Conservation (phyloP, 2,797 vertebrate species). For the Scarus forsteni region DNA sequence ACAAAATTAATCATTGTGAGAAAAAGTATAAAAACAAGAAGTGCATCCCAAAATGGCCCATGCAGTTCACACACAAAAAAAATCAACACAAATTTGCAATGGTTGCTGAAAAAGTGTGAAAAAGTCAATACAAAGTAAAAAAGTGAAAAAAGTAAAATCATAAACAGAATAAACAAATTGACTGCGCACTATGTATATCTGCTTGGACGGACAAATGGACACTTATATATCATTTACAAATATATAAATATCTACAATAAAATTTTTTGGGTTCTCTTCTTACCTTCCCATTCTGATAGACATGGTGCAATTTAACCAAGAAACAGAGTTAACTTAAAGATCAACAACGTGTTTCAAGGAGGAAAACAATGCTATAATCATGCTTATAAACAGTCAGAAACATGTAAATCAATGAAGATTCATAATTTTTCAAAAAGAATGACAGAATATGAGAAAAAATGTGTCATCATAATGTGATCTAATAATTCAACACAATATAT, state of each 20-base stretch:
- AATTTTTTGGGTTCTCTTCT: slow-evolving; percentile 71
- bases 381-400: slow-evolving; percentile 35
- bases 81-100: slow-evolving; percentile 29
- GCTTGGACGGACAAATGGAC: slow-evolving; percentile 57
- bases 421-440: slow-evolving; percentile 1
- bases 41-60: slow-evolving; percentile 56
- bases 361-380: slow-evolving; percentile 42
- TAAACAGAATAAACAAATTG: slow-evolving; percentile 54
- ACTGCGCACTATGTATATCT: slow-evolving; percentile 46
- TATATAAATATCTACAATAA: slow-evolving; percentile 55
- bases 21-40: slow-evolving; percentile 31
- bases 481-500: slow-evolving; percentile 26
- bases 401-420: not conserved
- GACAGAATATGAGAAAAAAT: slow-evolving; percentile 12
- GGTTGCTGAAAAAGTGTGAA: slow-evolving; percentile 25
- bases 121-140: slow-evolving; percentile 20
- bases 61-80: slow-evolving; percentile 48
- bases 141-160: slow-evolving; percentile 21
- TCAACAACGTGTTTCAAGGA: slow-evolving; percentile 69
- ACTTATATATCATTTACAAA: slow-evolving; percentile 51
- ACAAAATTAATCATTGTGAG: slow-evolving; percentile 37
- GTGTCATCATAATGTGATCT: slow-evolving; percentile 7
- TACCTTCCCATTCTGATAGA: slow-evolving; percentile 90
- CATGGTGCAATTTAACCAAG: slow-evolving; percentile 85
- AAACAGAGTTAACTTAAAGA: slow-evolving; percentile 85